Evolutionary conservation across 2,888 invertebrate genomes (phyloP).

Genomic region (Neoascia interrupta): DNA sequence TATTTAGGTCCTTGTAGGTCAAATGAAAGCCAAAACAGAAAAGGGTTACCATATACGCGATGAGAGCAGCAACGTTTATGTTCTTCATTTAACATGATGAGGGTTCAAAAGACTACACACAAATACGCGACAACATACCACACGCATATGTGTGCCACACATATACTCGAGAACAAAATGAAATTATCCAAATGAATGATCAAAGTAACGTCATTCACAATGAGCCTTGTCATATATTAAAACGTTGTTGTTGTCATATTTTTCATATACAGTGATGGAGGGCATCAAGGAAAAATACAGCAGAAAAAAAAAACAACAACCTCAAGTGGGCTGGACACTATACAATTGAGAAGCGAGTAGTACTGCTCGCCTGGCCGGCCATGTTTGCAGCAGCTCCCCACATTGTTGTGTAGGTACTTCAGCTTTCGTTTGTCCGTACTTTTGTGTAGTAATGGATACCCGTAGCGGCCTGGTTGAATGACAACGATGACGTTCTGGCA

Average conservation of each 20-base stretch:
- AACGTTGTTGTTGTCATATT: constrained; percentile 20
- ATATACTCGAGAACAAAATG: constrained; percentile 57
- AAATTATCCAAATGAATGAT: constrained; percentile 69
- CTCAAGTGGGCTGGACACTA: constrained; percentile 66
- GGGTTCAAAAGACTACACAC: constrained; percentile 48
- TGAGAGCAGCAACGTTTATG: constrained; percentile 35
- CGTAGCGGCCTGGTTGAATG: constrained; percentile 27
- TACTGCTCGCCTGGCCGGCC: constrained; percentile 46
- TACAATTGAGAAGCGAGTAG: constrained; percentile 22
- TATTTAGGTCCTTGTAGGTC: constrained; percentile 62
- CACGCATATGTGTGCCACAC: constrained; percentile 2
- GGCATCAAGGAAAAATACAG: no score
- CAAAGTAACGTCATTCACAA: constrained; percentile 68
- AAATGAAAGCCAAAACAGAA: constrained; percentile 42
- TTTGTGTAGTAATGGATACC: constrained; percentile 67
- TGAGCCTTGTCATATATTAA: constrained; percentile 61
- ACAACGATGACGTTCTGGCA: constrained; percentile 61
- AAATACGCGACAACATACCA: constrained; percentile 8
- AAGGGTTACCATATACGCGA: constrained; percentile 37
- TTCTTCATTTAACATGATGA: constrained; percentile 60
- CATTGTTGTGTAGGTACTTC: constrained; percentile 7
- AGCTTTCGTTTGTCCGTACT: constrained; percentile 16
- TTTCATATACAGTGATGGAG: no score
- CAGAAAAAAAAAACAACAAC: constrained; percentile 8
- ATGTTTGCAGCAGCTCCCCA: constrained; percentile 36